Percentiles rank a stretch among this genome's conserved stretches.
Evolutionary conservation across 2,797 vertebrate species (phyloP).

Genomic region (Tiaroga cobitis): DNA sequence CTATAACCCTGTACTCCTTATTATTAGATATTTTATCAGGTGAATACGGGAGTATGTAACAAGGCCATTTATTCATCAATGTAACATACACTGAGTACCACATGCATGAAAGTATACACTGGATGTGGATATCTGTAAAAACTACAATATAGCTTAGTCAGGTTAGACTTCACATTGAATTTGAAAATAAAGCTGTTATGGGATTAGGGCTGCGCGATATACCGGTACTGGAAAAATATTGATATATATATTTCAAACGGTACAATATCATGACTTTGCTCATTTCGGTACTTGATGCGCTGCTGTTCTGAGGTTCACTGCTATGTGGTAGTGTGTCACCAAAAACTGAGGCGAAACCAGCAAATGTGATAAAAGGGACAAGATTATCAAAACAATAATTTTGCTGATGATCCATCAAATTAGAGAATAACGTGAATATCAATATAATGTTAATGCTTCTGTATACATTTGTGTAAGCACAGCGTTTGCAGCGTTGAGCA

Average conservation of each 20-base stretch:
- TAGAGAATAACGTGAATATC: neutral
- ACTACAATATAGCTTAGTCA: neutral
- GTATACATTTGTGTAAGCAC: neutral
- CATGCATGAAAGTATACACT: neutral
- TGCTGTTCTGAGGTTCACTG: neutral
- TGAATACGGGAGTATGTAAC: neutral
- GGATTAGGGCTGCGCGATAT: neutral
- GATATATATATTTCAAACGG: neutral
- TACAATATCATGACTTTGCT: neutral
- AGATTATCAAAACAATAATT: neutral
- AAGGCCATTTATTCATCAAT: neutral
- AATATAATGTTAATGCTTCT: neutral
- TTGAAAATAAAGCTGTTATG: neutral
- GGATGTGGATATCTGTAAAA: slow-evolving; percentile 5
- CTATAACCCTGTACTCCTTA: slow-evolving; percentile 75
- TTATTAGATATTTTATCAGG: slow-evolving; percentile 78
- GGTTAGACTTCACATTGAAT: neutral
- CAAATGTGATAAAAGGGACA: neutral
- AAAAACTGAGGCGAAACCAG: neutral
- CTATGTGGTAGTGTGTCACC: neutral
- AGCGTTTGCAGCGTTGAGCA: neutral
- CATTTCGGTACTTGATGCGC: neutral
- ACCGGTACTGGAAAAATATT: neutral
- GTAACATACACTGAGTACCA: neutral
- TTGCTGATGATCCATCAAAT: neutral